phyloP scores from a whole-genome alignment of 2,888 invertebrate genomes.

The Callosobruchus maculatus region DNA sequence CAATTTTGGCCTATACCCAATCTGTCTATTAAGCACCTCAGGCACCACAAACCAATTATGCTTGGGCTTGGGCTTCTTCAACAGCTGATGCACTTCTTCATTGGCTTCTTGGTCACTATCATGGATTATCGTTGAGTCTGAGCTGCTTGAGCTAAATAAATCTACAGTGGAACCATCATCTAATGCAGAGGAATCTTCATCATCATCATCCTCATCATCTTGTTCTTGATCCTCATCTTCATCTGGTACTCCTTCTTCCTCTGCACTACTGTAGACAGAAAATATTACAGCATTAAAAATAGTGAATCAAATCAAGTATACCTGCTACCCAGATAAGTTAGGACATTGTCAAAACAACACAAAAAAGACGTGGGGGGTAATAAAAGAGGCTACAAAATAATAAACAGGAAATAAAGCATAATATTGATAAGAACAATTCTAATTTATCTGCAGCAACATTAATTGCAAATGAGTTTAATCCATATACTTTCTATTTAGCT shows the following conservation, averaged over 20 bases:
- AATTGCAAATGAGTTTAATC: too few relatives aligned
- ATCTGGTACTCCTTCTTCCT: conserved; percentile 9
- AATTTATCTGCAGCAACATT: too few relatives aligned
- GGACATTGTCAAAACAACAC: too few relatives aligned
- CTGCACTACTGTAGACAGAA: conserved; percentile 13
- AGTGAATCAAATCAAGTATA: too few relatives aligned
- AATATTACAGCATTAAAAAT: background rate
- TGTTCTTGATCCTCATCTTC: conserved; percentile 20
- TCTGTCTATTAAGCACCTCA: conserved; percentile 65
- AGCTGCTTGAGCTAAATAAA: conserved; percentile 14
- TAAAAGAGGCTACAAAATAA: too few relatives aligned
- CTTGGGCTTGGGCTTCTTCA: conserved; percentile 61
- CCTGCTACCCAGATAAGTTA: too few relatives aligned
- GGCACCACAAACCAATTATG: conserved; percentile 62
- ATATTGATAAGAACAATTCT: too few relatives aligned
- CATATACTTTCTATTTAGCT: too few relatives aligned
- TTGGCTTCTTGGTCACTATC: conserved; percentile 42
- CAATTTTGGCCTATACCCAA: conserved; percentile 52
- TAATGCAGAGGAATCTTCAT: background rate
- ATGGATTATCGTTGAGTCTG: conserved; percentile 25
- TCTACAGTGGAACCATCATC: background rate
- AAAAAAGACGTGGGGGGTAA: too few relatives aligned
- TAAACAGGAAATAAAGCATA: too few relatives aligned
- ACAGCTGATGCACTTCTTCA: conserved; percentile 38
- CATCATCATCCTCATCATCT: conserved; percentile 9